Conservation (phyloP, 2,888 invertebrate genomes). For the Geophilus truncorum region DNA sequence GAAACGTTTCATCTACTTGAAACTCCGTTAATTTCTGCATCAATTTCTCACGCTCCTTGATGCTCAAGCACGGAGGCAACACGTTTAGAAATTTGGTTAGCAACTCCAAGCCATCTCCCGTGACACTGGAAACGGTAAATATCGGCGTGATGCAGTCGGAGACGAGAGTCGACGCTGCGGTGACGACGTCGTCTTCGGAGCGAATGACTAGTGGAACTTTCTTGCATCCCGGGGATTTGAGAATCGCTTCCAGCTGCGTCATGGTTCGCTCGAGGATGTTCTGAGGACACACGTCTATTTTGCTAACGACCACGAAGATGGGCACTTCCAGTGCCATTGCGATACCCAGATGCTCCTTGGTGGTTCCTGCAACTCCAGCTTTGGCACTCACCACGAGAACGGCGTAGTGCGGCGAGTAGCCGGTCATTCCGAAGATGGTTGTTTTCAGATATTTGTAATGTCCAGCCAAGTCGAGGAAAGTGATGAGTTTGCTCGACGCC, state of each 20-base stretch:
- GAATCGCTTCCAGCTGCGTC: conserved; percentile 56
- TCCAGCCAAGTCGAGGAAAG: conserved; percentile 92
- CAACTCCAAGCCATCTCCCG: conserved; percentile 74
- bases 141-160: conserved; percentile 66
- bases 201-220: conserved; percentile 62
- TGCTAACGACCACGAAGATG: conserved; percentile 88
- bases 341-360: conserved; percentile 85
- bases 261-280: conserved; percentile 46
- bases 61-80: conserved; percentile 61
- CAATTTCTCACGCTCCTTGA: conserved; percentile 63
- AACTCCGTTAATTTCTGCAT: conserved; percentile 74
- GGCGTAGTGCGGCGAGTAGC: conserved; percentile 86
- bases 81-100: conserved; percentile 82
- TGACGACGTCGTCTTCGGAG: conserved; percentile 67
- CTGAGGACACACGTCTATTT: conserved; percentile 73
- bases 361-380: conserved; percentile 73
- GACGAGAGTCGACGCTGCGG: conserved; percentile 63
- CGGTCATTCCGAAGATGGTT: conserved; percentile 88
- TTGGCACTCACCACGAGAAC: conserved; percentile 76
- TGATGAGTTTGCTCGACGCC: conserved; percentile 83
- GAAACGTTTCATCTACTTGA: conserved; percentile 90
- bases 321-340: conserved; percentile 59
- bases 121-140: conserved; percentile 85
- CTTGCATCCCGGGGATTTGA: conserved; percentile 61
- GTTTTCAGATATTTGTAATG: conserved; percentile 93